Evolutionary conservation across 2,888 invertebrate genomes (phyloP).

Genomic region (Leptinotarsa peninsularis): DNA sequence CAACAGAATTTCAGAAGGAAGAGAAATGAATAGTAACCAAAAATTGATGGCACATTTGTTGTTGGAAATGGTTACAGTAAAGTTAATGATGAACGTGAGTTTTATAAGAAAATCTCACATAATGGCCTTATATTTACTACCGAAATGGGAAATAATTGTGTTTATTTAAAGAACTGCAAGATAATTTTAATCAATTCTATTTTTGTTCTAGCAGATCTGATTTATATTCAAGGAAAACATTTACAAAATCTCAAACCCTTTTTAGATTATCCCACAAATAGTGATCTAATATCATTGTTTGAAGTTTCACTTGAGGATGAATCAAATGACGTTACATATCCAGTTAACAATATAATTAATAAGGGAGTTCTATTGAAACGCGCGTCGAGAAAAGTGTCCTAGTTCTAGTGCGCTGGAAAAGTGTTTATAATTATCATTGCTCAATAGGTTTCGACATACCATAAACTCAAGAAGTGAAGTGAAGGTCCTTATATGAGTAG

Average conservation of each 20-base stretch:
- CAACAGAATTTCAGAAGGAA: slow-evolving; percentile 18
- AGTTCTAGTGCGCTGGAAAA: too few relatives aligned
- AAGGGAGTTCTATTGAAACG: too few relatives aligned
- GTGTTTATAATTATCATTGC: too few relatives aligned
- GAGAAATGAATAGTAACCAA: not conserved
- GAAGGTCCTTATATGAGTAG: too few relatives aligned
- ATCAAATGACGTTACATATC: not conserved
- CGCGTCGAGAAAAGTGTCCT: too few relatives aligned
- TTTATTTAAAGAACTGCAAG: not conserved
- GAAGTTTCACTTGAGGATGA: not conserved
- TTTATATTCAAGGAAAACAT: not conserved
- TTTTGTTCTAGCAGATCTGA: not conserved
- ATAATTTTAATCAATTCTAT: not conserved
- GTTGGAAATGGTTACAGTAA: not conserved
- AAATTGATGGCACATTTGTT: not conserved
- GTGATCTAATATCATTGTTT: not conserved
- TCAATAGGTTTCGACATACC: too few relatives aligned
- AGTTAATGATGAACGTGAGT: not conserved
- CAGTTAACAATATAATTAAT: not conserved
- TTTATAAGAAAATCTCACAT: not conserved
- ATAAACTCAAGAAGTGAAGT: too few relatives aligned
- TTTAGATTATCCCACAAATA: not conserved
- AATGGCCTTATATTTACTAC: not conserved
- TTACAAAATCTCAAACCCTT: not conserved
- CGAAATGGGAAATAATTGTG: slow-evolving; percentile 8